Base-by-base conservation (phyloP, 1,140 invertebrate genomes). In the Lasioglossum baleicum region DNA sequence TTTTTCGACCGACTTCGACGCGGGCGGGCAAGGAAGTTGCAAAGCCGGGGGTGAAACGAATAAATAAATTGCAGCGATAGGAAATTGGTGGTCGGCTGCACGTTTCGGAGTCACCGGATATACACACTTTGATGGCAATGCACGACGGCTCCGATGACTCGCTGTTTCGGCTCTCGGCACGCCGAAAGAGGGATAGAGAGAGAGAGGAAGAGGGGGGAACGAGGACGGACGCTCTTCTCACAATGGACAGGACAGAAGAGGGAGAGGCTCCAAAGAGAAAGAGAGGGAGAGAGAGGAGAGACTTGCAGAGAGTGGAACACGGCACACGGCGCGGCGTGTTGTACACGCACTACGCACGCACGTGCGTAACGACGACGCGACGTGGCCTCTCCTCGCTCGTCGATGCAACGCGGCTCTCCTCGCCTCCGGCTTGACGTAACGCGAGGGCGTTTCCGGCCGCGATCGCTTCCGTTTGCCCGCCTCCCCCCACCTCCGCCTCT, bases 381-480 rank as follows among this genome's bases (percentile, higher is more conserved):
- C 35, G 35, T 35, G n/a, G 40, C 67, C 35, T 26, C 63, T 53
- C 44, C 40, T 66, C 69, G 31, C n/a, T n/a, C 56, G n/a, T 58
- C 56, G 56, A n/a, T 58, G 56, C 56, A 58, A 58, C 56, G 64
- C 61, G 76, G 53, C 20, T 40, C 44, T 17, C 58, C 63, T 81
- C 78, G 72, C 72, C 75, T 56, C 64, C 65, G 70, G 26, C 26
- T 72, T 78, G 81, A 87, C 82, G 82, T 83, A 87, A 88, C 77
- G 82, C 79, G 82, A 83, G 79, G 82, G 81, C 80, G 74, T 87
- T 88, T 88, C 72, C 69, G 65, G 44, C 63, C 80, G 75, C 65
- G 73, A 69, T 74, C 76, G 77, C 75, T 85, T 85, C 83, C 84
- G 80, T 53, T 81, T 64, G 67, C 60, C 61, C 56, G 72, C 79